A percentile compares a stretch with the other conserved stretches of the same genome.
Conservation (phyloP, 2,113 vertebrate species). For the Seriola dumerili region DNA sequence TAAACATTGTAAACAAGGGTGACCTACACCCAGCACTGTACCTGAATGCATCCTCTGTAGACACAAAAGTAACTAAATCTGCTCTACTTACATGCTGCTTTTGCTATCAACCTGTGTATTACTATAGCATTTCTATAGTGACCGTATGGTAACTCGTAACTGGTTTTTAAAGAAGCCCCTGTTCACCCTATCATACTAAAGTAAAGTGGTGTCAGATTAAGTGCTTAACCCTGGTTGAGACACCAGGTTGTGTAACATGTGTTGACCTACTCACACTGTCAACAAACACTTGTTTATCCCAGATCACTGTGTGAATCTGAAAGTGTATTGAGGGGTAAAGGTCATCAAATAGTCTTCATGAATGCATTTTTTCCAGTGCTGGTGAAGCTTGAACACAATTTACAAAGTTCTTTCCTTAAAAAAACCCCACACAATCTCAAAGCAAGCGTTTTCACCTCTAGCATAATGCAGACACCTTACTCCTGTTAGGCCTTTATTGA, state of each 20-base stretch:
- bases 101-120: not conserved
- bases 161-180: not conserved
- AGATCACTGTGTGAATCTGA: not conserved
- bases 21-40: not conserved
- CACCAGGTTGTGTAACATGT: not conserved
- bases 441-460: too few relatives aligned
- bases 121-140: not conserved
- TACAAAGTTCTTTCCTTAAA: too few relatives aligned
- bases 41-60: not conserved
- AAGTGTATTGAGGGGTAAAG: not conserved
- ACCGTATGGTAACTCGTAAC: not conserved
- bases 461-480: too few relatives aligned
- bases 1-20: too few relatives aligned
- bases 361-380: too few relatives aligned
- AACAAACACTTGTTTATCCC: not conserved
- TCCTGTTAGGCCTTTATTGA: too few relatives aligned
- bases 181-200: too few relatives aligned
- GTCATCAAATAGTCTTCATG: too few relatives aligned
- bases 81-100: not conserved
- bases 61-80: not conserved
- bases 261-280: not conserved
- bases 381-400: too few relatives aligned
- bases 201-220: not conserved
- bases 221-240: not conserved
- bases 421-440: too few relatives aligned